phyloP scores from a whole-genome alignment of 1,140 invertebrate genomes.

The Leptinotarsa undecemlineata region DNA sequence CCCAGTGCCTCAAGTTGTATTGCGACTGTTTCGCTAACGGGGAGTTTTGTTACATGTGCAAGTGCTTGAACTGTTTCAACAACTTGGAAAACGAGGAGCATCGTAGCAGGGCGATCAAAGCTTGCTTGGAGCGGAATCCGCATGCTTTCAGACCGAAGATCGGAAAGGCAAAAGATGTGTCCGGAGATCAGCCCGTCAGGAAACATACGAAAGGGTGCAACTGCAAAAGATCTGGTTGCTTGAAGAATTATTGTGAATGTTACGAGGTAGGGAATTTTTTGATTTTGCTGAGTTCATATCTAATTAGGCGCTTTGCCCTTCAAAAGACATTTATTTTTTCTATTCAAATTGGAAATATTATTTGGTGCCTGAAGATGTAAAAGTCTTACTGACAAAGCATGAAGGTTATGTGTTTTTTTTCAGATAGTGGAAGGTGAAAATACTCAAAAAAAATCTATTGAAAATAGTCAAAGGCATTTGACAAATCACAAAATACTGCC shows the following conservation, averaged over 20 bases:
- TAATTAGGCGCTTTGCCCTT: too few species aligned
- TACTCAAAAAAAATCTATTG: too few species aligned
- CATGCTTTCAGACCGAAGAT: conserved; percentile 97
- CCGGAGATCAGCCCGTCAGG: conserved; percentile 59
- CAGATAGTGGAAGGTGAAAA: too few species aligned
- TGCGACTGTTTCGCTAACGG: conserved; percentile 99
- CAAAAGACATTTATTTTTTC: too few species aligned
- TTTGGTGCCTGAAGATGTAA: too few species aligned
- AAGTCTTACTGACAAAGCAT: too few species aligned
- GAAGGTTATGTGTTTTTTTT: too few species aligned
- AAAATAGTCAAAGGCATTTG: too few species aligned
- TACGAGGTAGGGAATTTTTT: conserved; percentile 76
- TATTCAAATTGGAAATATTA: too few species aligned
- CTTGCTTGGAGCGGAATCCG: conserved; percentile 92
- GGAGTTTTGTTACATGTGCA: conserved; percentile 98
- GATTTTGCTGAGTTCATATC: too few species aligned
- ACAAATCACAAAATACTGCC: too few species aligned
- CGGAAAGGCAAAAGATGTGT: conserved; percentile 74
- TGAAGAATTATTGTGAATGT: conserved; percentile 99
- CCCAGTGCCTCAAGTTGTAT: conserved; percentile 97
- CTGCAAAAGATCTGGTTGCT: conserved; percentile 96
- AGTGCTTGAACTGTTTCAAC: conserved; percentile 97
- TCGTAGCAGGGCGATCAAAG: conserved; percentile 82
- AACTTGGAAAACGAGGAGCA: conserved; percentile 96
- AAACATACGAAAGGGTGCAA: conserved; percentile 99